Percentiles rank a stretch among this genome's conserved stretches.
These are phyloP conservation scores for Volucella inanis DNA, from an alignment of 2,888 invertebrate species.

Conservation along the genomic window DNA sequence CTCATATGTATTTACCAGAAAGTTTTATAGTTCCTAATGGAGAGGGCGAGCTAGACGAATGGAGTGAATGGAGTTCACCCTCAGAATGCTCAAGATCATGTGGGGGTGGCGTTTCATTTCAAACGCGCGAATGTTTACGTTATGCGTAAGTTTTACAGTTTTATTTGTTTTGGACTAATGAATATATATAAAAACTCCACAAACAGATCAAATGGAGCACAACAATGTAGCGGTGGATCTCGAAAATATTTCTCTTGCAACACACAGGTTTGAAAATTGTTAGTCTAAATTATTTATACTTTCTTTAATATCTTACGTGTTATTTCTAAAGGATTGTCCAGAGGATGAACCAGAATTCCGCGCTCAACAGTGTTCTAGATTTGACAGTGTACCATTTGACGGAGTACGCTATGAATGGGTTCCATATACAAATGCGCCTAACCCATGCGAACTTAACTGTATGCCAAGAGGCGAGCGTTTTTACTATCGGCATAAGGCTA, in stretches of 20 bases:
- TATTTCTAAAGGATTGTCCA: slow-evolving; percentile 88
- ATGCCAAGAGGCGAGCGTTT: slow-evolving; percentile 96
- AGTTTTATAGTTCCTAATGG: slow-evolving; percentile 89
- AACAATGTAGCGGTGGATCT: slow-evolving; percentile 89
- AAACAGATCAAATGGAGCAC: slow-evolving; percentile 86
- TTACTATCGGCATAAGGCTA: slow-evolving; percentile 92
- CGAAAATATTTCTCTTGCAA: slow-evolving; percentile 95
- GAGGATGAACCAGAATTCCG: slow-evolving; percentile 91
- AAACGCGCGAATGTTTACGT: slow-evolving; percentile 90
- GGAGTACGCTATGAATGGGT: slow-evolving; percentile 93
- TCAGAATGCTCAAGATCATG: slow-evolving; percentile 95
- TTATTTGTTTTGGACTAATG: not conserved
- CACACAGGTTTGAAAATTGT: slow-evolving; percentile 86
- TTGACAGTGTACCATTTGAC: slow-evolving; percentile 91
- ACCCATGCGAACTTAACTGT: slow-evolving; percentile 97
- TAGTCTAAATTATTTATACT: not conserved
- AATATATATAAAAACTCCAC: slow-evolving; percentile 51
- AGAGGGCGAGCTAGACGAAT: slow-evolving; percentile 86
- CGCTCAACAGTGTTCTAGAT: slow-evolving; percentile 93
- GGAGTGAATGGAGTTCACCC: slow-evolving; percentile 93
- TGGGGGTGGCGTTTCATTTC: slow-evolving; percentile 95
- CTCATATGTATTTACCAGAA: slow-evolving; percentile 88
- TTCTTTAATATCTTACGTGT: not conserved
- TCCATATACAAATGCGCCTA: slow-evolving; percentile 93
- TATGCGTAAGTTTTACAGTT: slow-evolving; percentile 83